A percentile compares a stretch with the other conserved stretches of the same genome.
Conservation (phyloP, 2,797 vertebrate genomes). For the Pseudochaenichthys georgianus region DNA sequence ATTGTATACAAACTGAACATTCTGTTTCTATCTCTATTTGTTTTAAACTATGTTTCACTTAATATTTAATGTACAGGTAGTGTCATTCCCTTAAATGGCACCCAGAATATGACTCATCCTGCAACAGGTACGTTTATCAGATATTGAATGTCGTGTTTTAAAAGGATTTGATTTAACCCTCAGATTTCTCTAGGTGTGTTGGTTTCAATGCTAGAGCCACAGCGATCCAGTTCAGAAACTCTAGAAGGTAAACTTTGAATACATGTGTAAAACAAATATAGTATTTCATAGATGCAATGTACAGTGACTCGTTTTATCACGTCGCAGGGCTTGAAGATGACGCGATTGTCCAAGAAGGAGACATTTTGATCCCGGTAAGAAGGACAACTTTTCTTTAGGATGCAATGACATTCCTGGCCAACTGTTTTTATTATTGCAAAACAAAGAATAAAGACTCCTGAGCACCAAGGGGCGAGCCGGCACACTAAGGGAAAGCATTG, state of each 20-base stretch:
- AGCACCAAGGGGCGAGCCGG: too few species aligned
- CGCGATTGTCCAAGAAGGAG: conserved; percentile 39
- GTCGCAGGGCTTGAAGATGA: background rate
- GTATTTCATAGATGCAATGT: background rate
- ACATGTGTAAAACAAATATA: background rate
- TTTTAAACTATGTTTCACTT: too few species aligned
- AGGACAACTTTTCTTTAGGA: background rate
- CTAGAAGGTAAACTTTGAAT: conserved; percentile 38
- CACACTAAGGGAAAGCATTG: too few species aligned
- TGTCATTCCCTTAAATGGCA: background rate
- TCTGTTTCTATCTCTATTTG: too few species aligned
- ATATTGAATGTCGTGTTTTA: background rate
- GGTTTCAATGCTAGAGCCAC: too few species aligned
- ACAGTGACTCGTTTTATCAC: background rate
- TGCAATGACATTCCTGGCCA: too few species aligned
- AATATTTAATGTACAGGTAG: conserved; percentile 3
- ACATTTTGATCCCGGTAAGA: conserved; percentile 55
- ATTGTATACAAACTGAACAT: too few species aligned
- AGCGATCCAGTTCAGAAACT: conserved; percentile 31
- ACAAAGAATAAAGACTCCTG: too few species aligned
- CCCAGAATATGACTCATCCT: background rate
- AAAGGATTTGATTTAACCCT: background rate
- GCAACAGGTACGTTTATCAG: conserved; percentile 8
- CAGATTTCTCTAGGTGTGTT: background rate
- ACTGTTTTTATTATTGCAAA: too few species aligned